Evolutionary conservation across 2,797 vertebrate genomes (phyloP), one percentile per base, ranked within the genome.

Genomic region (Sebastes elongatus): DNA sequence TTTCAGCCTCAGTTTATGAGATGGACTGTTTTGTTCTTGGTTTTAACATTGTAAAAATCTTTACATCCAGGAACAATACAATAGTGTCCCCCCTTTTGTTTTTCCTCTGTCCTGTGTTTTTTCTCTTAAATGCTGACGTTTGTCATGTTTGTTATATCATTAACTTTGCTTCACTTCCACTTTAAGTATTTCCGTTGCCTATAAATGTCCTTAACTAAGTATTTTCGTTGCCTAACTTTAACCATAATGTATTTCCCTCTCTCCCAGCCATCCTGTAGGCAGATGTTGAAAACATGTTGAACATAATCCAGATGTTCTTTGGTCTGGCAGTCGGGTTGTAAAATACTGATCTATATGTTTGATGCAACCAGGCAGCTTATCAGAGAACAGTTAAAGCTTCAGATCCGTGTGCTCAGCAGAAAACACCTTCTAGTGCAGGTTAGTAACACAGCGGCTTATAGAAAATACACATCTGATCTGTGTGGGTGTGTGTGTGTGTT

Each of bases 401-500:
- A 46, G 5, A 22, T 64, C 16, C 14, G 9, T 2, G 35, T 72
- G 30, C 53, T 63, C 55, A 46, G 73, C 76, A 64, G 71, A 11
- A 55, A 71, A n/a, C 42, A 46, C 16, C 42, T 69, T 49, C 35
- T 1, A 38, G 68, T 78, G 85, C 56, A 71, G 69, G 78, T 89
- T 86, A 85, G 87, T 89, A 66, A 49, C 0, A 0, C 73, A 55
- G 76, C 76, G 78, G 55, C 5, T 1, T 16, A 14, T 5, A n/a
- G 13, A n/a, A 53, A 79, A 22, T 27, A 57, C 55, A 53, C 49
- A 55, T 35, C 30, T 49, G 11, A 53, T 33, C 7, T 62, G 22
- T 10, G 3, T n/a, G n/a, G 1, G 57, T 20, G 5, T 62, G 38
- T 42, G 38, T 42, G 38, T 38, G 30, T 33, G 60, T 62, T n/a